These are phyloP conservation scores for Nesidiocoris tenuis DNA, from an alignment of 2,888 invertebrate genomes.

Conservation along the genomic window DNA sequence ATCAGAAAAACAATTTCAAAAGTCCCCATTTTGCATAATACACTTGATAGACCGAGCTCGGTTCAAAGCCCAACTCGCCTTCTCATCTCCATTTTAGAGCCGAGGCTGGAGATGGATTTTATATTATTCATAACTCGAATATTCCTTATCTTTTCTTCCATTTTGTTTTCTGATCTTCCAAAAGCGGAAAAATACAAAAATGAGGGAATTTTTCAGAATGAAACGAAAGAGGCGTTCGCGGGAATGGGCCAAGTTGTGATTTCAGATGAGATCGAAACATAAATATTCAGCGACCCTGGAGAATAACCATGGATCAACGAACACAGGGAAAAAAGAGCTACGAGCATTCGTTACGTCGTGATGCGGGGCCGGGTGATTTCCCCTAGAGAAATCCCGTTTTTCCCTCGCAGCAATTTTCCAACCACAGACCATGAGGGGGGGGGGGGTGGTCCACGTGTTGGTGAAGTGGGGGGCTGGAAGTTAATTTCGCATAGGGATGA, in stretches of 20 bases:
- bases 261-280: slow-evolving; percentile 41
- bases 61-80: not conserved
- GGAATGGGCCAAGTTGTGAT: slow-evolving; percentile 34
- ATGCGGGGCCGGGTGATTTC: slow-evolving; percentile 12
- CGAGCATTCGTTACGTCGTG: slow-evolving; percentile 28
- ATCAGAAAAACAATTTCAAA: not conserved
- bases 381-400: slow-evolving; percentile 35
- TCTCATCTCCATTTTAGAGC: not conserved
- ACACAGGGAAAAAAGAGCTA: slow-evolving; percentile 10
- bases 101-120: not conserved
- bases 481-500: slow-evolving; percentile 5
- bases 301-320: slow-evolving; percentile 31
- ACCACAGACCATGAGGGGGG: not conserved
- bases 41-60: not conserved
- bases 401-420: slow-evolving; percentile 10
- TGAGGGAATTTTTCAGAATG: not conserved
- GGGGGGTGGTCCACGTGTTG: not conserved
- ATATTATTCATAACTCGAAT: slow-evolving; percentile 16
- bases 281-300: slow-evolving; percentile 34
- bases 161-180: not conserved
- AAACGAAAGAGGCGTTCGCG: slow-evolving; percentile 15
- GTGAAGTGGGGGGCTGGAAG: not conserved
- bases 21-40: not conserved
- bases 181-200: not conserved
- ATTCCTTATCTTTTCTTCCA: not conserved